Conservation (phyloP, 2,888 invertebrate species). For the Aspidapion aeneum region DNA sequence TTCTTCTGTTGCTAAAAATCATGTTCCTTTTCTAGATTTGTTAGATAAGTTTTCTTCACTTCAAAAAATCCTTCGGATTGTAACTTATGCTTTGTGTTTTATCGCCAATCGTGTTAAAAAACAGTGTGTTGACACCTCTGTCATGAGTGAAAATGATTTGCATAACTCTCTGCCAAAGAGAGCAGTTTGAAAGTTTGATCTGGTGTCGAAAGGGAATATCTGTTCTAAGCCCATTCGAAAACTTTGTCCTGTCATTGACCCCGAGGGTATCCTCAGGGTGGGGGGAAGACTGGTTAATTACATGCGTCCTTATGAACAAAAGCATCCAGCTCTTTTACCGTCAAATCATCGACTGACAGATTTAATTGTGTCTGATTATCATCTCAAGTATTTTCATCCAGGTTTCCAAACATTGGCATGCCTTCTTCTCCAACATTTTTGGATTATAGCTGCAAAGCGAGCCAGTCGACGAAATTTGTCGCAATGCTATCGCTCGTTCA, state of each 20-base stretch:
- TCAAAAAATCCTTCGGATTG: neutral
- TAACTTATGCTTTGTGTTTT: neutral
- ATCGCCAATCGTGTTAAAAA: neutral
- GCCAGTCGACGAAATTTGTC: neutral
- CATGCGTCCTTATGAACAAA: neutral
- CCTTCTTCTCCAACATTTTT: neutral
- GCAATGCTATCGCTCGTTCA: neutral
- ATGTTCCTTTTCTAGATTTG: neutral
- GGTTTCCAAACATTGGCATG: constrained; percentile 1
- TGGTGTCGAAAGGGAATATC: neutral
- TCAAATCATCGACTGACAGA: neutral
- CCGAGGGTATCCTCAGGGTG: constrained; percentile 3
- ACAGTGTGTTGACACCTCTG: neutral
- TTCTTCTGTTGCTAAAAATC: neutral
- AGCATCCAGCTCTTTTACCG: constrained; percentile 2
- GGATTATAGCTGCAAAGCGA: neutral
- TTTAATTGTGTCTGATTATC: neutral
- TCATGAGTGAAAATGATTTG: neutral
- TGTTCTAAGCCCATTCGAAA: constrained; percentile 9
- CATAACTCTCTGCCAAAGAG: neutral
- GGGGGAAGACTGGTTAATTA: neutral
- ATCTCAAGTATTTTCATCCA: constrained; percentile 1
- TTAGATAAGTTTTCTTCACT: constrained; percentile 1
- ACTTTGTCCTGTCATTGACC: constrained; percentile 5
- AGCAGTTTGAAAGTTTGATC: no score